These are phyloP conservation scores for Hippoglossus hippoglossus DNA, from an alignment of 2,797 vertebrate species.

Conservation along the genomic window DNA sequence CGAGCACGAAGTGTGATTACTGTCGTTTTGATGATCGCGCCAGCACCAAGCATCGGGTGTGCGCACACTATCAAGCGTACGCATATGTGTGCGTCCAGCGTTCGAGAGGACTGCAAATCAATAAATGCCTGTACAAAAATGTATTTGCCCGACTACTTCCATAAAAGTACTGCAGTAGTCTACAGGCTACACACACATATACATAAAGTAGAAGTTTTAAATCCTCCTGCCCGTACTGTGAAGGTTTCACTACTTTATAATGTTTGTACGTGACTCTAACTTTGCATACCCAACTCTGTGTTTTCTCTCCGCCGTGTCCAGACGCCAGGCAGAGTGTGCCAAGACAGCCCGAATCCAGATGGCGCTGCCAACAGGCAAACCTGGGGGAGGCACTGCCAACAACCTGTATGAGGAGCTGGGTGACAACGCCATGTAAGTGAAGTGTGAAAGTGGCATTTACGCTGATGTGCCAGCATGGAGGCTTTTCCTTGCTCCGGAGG, in stretches of 20 bases:
- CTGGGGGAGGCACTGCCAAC: conserved; percentile 84
- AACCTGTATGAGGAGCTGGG: conserved; percentile 98
- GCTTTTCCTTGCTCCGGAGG: conserved; percentile 16
- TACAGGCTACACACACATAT: too few species aligned
- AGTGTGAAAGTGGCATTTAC: conserved; percentile 58
- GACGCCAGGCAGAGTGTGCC: conserved; percentile 95
- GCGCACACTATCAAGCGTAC: too few species aligned
- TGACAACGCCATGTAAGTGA: conserved; percentile 96
- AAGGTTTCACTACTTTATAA: background rate
- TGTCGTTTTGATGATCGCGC: too few species aligned
- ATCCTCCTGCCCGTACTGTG: background rate
- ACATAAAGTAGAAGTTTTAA: background rate
- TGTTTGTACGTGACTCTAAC: conserved; percentile 14
- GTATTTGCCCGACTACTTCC: too few species aligned
- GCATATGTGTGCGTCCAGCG: too few species aligned
- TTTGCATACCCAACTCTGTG: conserved; percentile 21
- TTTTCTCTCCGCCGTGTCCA: conserved; percentile 70
- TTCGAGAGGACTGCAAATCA: too few species aligned
- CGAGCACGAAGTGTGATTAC: too few species aligned
- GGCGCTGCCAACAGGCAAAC: conserved; percentile 92
- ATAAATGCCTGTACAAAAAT: too few species aligned
- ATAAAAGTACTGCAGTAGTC: too few species aligned
- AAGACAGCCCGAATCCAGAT: conserved; percentile 98
- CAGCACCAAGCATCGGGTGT: too few species aligned
- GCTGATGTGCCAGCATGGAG: conserved; percentile 44